Percentiles rank a stretch among this genome's conserved stretches.
Conservation (phyloP, 2,888 invertebrate genomes). For the Dermolepida albohirtum region DNA sequence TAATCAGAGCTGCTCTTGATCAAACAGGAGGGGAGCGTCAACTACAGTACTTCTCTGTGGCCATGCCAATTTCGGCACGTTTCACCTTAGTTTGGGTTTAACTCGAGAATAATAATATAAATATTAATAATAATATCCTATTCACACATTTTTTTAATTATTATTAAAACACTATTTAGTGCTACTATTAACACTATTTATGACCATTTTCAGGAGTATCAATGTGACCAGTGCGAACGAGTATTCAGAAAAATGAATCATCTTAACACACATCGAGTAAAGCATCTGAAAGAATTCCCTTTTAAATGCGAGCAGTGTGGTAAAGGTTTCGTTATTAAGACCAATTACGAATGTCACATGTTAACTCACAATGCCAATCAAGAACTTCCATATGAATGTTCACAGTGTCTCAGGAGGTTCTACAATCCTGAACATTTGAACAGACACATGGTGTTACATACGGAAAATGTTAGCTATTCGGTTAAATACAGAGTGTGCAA, state of each 20-base stretch:
- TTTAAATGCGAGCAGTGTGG: conserved; percentile 56
- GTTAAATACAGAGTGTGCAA: conserved; percentile 55
- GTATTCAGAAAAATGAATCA: conserved; percentile 57
- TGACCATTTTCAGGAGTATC: conserved; percentile 47
- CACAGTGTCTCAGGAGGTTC: conserved; percentile 55
- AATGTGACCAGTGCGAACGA: conserved; percentile 56
- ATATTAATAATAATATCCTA: too few relatives aligned
- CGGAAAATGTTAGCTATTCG: conserved; percentile 56
- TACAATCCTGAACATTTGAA: conserved; percentile 58
- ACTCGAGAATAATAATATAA: too few relatives aligned
- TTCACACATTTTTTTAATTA: too few relatives aligned
- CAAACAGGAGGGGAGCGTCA: too few relatives aligned
- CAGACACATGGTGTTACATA: conserved; percentile 56
- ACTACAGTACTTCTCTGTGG: too few relatives aligned
- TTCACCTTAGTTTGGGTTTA: too few relatives aligned
- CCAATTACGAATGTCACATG: conserved; percentile 57
- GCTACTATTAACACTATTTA: background rate
- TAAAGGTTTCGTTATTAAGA: conserved; percentile 58
- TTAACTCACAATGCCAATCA: conserved; percentile 53
- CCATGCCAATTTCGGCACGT: too few relatives aligned
- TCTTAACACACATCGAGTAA: conserved; percentile 56
- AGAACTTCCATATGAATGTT: conserved; percentile 56
- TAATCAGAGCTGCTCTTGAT: too few relatives aligned
- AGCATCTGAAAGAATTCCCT: conserved; percentile 57
- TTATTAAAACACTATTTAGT: too few relatives aligned